A percentile compares a stretch with the other conserved stretches of the same genome.
These are phyloP conservation scores for Spatula clypeata DNA, from an alignment of 2,797 vertebrate species.

Conservation along the genomic window DNA sequence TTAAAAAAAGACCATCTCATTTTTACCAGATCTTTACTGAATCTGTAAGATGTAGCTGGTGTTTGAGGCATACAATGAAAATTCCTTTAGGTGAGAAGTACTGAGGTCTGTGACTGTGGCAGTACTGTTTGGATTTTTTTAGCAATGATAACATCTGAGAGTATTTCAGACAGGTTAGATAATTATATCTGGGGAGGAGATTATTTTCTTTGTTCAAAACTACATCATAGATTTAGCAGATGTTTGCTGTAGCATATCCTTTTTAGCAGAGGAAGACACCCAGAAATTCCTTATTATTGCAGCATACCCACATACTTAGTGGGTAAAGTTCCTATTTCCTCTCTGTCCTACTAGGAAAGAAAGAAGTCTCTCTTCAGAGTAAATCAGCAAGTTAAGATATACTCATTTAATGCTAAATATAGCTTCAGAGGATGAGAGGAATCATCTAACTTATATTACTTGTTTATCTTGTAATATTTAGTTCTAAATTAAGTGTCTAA, in stretches of 20 bases:
- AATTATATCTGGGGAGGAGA: rapidly evolving
- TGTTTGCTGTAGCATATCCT: rapidly evolving
- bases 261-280: not conserved
- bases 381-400: rapidly evolving
- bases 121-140: not conserved
- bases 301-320: not conserved
- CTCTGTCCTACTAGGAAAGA: not conserved
- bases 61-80: not conserved
- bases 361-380: not conserved
- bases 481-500: not conserved
- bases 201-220: not conserved
- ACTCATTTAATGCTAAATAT: not conserved
- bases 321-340: not conserved
- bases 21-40: not conserved
- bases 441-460: not conserved
- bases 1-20: not conserved
- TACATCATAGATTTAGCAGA: not conserved
- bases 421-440: not conserved
- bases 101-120: not conserved
- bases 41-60: not conserved
- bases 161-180: not conserved
- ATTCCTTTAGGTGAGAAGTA: not conserved
- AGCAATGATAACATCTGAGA: not conserved
- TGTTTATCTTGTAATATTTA: not conserved
- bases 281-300: not conserved